Conservation (phyloP, 1,140 invertebrate species). For the Leptonema lineaticorne region DNA sequence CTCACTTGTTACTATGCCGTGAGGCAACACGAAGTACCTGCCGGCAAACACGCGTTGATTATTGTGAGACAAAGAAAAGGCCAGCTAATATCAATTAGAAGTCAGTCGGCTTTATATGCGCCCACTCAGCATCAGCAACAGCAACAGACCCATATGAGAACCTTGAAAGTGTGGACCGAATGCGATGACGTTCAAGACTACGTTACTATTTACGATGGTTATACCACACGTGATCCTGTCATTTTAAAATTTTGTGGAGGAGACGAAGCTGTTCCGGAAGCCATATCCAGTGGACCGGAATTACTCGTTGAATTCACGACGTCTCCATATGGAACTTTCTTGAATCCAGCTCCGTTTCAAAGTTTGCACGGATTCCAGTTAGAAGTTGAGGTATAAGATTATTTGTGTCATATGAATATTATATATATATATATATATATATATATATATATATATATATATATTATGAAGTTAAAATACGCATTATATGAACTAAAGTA, state of each 20-base stretch:
- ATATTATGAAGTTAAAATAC: too few relatives aligned
- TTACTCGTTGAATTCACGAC: slow-evolving; percentile 86
- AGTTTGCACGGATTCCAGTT: slow-evolving; percentile 84
- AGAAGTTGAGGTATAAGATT: slow-evolving; percentile 72
- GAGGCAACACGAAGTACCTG: slow-evolving; percentile 74
- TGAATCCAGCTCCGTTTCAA: slow-evolving; percentile 73
- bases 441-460: too few relatives aligned
- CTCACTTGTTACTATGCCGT: slow-evolving; percentile 87
- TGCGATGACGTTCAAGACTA: slow-evolving; percentile 86
- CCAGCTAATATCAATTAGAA: slow-evolving; percentile 77
- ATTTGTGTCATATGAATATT: too few relatives aligned
- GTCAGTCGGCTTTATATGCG: slow-evolving; percentile 62
- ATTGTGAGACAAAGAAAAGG: slow-evolving; percentile 79
- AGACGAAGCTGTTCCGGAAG: slow-evolving; percentile 77
- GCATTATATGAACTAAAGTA: too few relatives aligned
- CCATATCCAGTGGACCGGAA: slow-evolving; percentile 81
- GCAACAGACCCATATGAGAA: slow-evolving; percentile 32
- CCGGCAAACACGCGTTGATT: slow-evolving; percentile 81
- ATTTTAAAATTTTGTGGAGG: slow-evolving; percentile 88
- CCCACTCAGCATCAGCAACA: slow-evolving; percentile 51
- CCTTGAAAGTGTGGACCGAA: slow-evolving; percentile 69
- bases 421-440: too few relatives aligned
- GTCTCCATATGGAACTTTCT: slow-evolving; percentile 85
- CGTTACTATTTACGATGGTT: slow-evolving; percentile 87
- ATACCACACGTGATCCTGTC: slow-evolving; percentile 83